Conservation (phyloP, 2,888 invertebrate genomes). For the Halictus ligatus region DNA sequence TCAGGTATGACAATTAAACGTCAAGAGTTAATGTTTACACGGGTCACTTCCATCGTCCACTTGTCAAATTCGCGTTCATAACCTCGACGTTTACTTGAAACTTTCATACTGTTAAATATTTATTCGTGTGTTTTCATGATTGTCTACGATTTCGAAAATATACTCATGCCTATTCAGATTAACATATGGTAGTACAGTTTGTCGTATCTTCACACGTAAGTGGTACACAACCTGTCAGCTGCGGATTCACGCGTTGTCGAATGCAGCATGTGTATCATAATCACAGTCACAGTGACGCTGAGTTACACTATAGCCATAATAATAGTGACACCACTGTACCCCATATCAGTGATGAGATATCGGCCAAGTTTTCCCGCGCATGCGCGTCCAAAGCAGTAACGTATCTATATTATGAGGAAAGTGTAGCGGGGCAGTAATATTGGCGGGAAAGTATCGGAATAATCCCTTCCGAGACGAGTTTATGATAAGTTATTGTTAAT, state of each 20-base stretch:
- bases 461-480: too few species aligned
- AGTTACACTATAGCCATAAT: neutral
- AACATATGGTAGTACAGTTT: neutral
- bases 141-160: neutral
- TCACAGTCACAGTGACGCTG: neutral
- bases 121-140: neutral
- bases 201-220: neutral
- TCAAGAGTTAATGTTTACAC: neutral
- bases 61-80: slow-evolving; percentile 17
- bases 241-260: neutral
- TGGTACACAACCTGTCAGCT: neutral
- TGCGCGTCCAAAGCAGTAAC: too few species aligned
- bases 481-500: too few species aligned
- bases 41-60: neutral
- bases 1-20: neutral
- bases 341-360: too few species aligned
- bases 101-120: neutral
- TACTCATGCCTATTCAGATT: neutral
- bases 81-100: slow-evolving; percentile 24
- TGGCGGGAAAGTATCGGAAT: too few species aligned
- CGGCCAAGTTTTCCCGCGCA: too few species aligned
- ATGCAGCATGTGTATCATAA: neutral
- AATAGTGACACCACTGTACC: neutral
- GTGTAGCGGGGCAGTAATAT: too few species aligned
- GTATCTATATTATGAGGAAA: too few species aligned